These are phyloP conservation scores for Dermochelys coriacea DNA, from an alignment of 2,797 vertebrate genomes.

Conservation along the genomic window DNA sequence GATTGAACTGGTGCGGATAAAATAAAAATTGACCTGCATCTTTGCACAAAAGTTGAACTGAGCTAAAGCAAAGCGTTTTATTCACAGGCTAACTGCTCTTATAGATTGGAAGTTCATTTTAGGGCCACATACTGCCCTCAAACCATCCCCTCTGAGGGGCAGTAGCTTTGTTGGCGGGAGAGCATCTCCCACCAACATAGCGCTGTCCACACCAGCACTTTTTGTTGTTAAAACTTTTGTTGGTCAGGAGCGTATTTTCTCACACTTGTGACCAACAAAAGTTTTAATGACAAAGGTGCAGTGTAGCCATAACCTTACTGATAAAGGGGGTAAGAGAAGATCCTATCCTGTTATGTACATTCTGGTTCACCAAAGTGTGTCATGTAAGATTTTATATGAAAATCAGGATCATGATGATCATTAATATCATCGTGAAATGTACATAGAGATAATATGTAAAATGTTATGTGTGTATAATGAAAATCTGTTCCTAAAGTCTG, in stretches of 20 bases:
- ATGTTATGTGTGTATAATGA: not conserved
- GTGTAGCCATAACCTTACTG: not conserved
- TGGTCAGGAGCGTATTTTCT: too few species aligned
- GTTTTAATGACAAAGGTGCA: too few species aligned
- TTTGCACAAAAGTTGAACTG: constrained; percentile 39
- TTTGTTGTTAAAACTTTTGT: too few species aligned
- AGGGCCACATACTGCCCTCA: constrained; percentile 64
- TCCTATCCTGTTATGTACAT: not conserved
- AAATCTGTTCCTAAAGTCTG: not conserved
- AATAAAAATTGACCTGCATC: not conserved
- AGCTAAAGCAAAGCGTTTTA: constrained; percentile 49
- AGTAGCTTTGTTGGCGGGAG: too few species aligned
- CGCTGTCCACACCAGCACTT: too few species aligned
- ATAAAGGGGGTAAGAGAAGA: not conserved
- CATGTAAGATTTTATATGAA: not conserved
- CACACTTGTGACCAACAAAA: too few species aligned
- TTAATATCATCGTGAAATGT: not conserved
- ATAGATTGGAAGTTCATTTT: constrained; percentile 62
- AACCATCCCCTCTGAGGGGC: not conserved
- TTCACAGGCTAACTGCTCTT: constrained; percentile 45
- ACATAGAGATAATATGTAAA: not conserved
- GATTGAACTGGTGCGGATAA: constrained; percentile 20
- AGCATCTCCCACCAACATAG: too few species aligned
- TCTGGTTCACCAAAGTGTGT: not conserved
- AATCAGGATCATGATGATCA: not conserved